Conservation (phyloP, 2,113 vertebrate genomes). For the Spea bombifrons region DNA sequence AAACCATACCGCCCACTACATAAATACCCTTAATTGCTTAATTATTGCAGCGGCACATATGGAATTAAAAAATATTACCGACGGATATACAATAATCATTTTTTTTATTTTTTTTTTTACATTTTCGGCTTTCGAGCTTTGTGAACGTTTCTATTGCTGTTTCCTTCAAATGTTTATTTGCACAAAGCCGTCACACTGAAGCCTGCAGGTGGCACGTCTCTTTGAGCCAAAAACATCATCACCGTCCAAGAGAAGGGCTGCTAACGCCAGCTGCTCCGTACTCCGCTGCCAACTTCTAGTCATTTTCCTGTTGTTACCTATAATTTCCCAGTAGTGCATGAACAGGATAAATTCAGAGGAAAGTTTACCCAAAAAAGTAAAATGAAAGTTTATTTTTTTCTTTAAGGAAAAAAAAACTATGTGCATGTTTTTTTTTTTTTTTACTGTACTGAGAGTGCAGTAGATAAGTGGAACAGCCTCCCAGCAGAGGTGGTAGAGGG, state of each 20-base stretch:
- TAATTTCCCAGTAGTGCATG: conserved; percentile 7
- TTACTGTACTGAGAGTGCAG: no score
- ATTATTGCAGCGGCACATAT: conserved; percentile 5
- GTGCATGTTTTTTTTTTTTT: no score
- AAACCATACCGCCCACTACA: background rate
- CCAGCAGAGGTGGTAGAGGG: no score
- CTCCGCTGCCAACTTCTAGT: conserved; percentile 10
- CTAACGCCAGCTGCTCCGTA: conserved; percentile 26
- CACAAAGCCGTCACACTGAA: background rate
- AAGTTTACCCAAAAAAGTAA: background rate
- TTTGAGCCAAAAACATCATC: conserved; percentile 31
- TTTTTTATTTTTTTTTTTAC: background rate
- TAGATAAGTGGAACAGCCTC: no score
- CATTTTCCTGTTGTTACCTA: conserved; percentile 18
- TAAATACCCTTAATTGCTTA: conserved; percentile 17
- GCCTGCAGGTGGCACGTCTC: conserved; percentile 28
- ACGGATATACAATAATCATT: background rate
- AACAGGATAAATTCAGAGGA: background rate
- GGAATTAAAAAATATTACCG: background rate
- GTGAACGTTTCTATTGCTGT: conserved; percentile 1
- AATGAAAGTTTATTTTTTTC: background rate
- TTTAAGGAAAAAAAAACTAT: no score
- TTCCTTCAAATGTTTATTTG: conserved; percentile 39
- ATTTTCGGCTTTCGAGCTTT: background rate
- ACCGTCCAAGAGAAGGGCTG: background rate